These are phyloP conservation scores for Muscidifurax raptorellus DNA, from an alignment of 1,140 invertebrate species.

Conservation along the genomic window DNA sequence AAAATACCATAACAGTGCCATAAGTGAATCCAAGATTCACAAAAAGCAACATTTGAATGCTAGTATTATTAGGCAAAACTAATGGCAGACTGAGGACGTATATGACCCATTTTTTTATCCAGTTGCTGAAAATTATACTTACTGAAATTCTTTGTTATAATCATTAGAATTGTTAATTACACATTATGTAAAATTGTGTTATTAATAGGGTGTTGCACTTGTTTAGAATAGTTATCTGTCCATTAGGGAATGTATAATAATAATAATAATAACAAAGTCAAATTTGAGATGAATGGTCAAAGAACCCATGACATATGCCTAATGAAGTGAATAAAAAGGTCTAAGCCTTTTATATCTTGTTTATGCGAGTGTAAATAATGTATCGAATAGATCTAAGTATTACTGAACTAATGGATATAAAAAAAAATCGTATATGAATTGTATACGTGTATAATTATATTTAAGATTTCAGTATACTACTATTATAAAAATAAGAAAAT, in stretches of 20 bases:
- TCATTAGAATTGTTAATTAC: slow-evolving; percentile 36
- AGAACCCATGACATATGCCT: slow-evolving; percentile 55
- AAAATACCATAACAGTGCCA: slow-evolving; percentile 52
- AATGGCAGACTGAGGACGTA: slow-evolving; percentile 43
- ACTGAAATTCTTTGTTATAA: slow-evolving; percentile 30
- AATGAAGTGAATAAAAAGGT: slow-evolving; percentile 55
- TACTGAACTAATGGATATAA: slow-evolving; percentile 49
- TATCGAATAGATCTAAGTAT: slow-evolving; percentile 44
- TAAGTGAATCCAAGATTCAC: slow-evolving; percentile 48
- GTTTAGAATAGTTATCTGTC: slow-evolving; percentile 41
- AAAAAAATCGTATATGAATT: slow-evolving; percentile 55
- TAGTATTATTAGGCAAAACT: slow-evolving; percentile 41
- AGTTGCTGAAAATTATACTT: slow-evolving; percentile 5
- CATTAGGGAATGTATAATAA: slow-evolving; percentile 43
- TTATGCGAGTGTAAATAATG: slow-evolving; percentile 58
- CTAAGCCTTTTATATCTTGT: slow-evolving; percentile 58
- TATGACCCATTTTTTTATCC: slow-evolving; percentile 9
- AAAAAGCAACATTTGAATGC: slow-evolving; percentile 22
- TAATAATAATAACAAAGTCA: slow-evolving; percentile 40
- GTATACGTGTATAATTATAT: slow-evolving; percentile 54
- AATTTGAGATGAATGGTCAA: slow-evolving; percentile 34
- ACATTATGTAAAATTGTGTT: slow-evolving; percentile 32
- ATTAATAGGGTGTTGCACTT: slow-evolving; percentile 46
- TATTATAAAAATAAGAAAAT: slow-evolving; percentile 66
- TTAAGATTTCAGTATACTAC: slow-evolving; percentile 63